Evolutionary conservation across 2,888 invertebrate species (phyloP).

Genomic region (Melanchra persicariae): DNA sequence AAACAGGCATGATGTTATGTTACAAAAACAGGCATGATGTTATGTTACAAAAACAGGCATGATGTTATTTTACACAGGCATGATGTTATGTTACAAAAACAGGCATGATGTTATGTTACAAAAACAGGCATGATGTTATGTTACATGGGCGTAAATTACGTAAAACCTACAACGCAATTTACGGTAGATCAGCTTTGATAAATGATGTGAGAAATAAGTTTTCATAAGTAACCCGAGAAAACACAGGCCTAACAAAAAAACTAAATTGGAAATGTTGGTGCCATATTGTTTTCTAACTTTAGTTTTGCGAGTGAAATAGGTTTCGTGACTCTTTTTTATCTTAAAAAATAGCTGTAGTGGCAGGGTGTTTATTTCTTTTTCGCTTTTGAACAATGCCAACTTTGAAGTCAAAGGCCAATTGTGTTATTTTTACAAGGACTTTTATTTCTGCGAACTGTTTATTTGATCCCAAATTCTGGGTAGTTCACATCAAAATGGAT

Average conservation of each 20-base stretch:
- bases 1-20: no score
- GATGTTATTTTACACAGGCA: no score
- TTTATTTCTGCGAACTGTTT: conserved; percentile 6
- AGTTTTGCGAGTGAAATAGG: conserved; percentile 45
- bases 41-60: no score
- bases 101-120: no score
- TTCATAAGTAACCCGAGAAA: conserved; percentile 45
- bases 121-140: no score
- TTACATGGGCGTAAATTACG: conserved; percentile 27
- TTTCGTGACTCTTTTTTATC: conserved; percentile 39
- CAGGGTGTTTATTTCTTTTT: conserved; percentile 32
- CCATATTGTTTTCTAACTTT: conserved; percentile 58
- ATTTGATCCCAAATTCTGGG: conserved; percentile 11
- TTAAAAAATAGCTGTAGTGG: conserved; percentile 32
- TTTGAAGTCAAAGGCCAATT: conserved; percentile 16
- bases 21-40: no score
- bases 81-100: no score
- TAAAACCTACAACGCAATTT: conserved; percentile 15
- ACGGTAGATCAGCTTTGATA: conserved; percentile 48
- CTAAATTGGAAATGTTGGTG: conserved; percentile 54
- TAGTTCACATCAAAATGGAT: background rate
- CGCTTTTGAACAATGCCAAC: conserved; percentile 4
- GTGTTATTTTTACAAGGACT: background rate
- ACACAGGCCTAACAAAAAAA: conserved; percentile 53
- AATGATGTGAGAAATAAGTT: conserved; percentile 63